A percentile compares a stretch with the other conserved stretches of the same genome.
These are phyloP conservation scores for Amphilophus citrinellus DNA, from an alignment of 2,113 vertebrate species.

Conservation along the genomic window DNA sequence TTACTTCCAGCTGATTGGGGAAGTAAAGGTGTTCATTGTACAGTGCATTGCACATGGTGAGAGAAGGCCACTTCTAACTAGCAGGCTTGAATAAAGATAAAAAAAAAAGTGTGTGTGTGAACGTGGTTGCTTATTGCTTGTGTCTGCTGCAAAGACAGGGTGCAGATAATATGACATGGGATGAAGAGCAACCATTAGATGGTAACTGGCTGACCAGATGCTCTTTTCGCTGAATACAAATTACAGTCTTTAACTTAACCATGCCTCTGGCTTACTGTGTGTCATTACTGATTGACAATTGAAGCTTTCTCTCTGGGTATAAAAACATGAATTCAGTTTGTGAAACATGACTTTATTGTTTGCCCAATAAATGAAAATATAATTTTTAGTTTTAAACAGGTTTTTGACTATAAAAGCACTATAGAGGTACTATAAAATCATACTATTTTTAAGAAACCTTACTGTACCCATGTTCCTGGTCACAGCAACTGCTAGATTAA, in stretches of 20 bases:
- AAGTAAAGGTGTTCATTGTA: slow-evolving; percentile 53
- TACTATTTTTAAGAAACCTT: neutral
- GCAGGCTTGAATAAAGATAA: slow-evolving; percentile 38
- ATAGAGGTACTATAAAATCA: neutral
- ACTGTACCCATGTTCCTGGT: neutral
- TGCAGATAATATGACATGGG: slow-evolving; percentile 54
- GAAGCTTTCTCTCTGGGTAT: slow-evolving; percentile 15
- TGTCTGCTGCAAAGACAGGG: slow-evolving; percentile 27
- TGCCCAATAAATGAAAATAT: neutral
- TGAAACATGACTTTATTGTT: neutral
- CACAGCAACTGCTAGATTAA: neutral
- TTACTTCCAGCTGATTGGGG: slow-evolving; percentile 38
- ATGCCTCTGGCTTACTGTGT: slow-evolving; percentile 32
- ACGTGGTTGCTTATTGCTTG: slow-evolving; percentile 5
- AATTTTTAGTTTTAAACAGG: neutral
- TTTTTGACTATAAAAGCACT: neutral
- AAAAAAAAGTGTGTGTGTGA: slow-evolving; percentile 5
- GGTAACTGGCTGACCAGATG: slow-evolving; percentile 71
- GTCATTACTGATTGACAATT: slow-evolving; percentile 38
- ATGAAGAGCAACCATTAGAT: slow-evolving; percentile 68
- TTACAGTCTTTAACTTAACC: slow-evolving; percentile 64
- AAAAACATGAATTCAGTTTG: neutral
- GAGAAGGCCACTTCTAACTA: slow-evolving; percentile 22
- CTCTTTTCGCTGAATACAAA: slow-evolving; percentile 66
- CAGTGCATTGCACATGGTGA: slow-evolving; percentile 41